Conservation (phyloP, 2,113 vertebrate species). For the Eolophus roseicapilla region DNA sequence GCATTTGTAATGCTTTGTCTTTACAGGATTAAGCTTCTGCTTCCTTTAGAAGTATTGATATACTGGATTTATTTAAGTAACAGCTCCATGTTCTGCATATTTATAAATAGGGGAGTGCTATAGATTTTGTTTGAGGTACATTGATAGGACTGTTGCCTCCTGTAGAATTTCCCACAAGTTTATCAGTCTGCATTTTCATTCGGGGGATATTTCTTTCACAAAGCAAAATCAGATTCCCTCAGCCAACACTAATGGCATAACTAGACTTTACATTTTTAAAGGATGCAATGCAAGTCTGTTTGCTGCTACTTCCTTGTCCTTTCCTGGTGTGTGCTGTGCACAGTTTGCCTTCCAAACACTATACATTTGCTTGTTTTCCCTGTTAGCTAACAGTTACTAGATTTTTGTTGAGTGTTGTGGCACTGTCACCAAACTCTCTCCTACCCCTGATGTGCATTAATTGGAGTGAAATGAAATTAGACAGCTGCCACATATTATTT, state of each 20-base stretch:
- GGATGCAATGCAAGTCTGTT: background rate
- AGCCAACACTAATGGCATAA: background rate
- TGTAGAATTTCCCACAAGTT: background rate
- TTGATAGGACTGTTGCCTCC: background rate
- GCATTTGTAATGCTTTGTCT: background rate
- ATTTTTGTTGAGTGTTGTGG: background rate
- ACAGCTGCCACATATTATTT: background rate
- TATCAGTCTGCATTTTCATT: background rate
- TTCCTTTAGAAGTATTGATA: background rate
- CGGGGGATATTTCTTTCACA: background rate
- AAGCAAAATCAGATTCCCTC: background rate
- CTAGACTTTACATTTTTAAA: background rate
- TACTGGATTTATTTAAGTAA: background rate
- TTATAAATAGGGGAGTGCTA: background rate
- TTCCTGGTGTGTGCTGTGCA: background rate
- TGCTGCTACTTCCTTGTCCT: background rate
- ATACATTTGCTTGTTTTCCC: background rate
- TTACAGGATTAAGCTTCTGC: background rate
- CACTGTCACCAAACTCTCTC: background rate
- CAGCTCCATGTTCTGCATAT: background rate
- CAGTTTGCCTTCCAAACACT: background rate
- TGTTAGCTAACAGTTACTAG: background rate
- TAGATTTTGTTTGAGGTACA: background rate
- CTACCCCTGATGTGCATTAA: background rate
- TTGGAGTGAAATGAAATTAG: background rate